Conservation (phyloP, 1,140 invertebrate species). For the Dendroctonus valens region DNA sequence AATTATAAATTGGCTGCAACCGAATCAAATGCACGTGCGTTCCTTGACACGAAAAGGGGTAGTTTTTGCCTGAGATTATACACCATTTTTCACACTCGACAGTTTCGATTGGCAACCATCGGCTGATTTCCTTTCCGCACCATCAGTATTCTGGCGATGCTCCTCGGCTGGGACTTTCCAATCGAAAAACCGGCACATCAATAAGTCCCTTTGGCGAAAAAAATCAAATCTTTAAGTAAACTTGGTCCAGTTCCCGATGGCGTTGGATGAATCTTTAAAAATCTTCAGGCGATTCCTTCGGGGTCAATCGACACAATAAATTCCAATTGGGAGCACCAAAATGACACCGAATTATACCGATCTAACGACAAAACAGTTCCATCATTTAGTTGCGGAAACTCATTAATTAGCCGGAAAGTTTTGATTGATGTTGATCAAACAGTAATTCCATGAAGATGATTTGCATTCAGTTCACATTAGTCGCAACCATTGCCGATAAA, state of each 20-base stretch:
- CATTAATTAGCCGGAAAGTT: too few species aligned
- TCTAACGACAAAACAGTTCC: background rate
- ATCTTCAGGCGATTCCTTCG: background rate
- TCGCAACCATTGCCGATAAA: too few species aligned
- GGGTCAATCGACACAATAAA: background rate
- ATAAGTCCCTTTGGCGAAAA: constrained; percentile 6
- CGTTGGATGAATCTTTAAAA: background rate
- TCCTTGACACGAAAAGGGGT: background rate
- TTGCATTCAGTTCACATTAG: too few species aligned
- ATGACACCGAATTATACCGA: background rate
- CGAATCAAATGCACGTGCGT: too few species aligned
- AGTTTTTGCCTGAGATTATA: background rate
- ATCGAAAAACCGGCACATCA: constrained; percentile 5
- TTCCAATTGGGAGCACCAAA: background rate
- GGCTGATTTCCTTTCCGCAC: background rate
- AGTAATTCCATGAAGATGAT: too few species aligned
- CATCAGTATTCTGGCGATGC: constrained; percentile 6
- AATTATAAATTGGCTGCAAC: background rate
- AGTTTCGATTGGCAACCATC: background rate
- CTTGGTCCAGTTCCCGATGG: background rate
- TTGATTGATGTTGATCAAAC: too few species aligned
- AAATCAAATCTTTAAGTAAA: background rate
- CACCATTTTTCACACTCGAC: background rate
- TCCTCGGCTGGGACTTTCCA: background rate
- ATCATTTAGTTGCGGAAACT: background rate